phyloP scores from a whole-genome alignment of 1,140 invertebrate species.

The Sitobion miscanthi region DNA sequence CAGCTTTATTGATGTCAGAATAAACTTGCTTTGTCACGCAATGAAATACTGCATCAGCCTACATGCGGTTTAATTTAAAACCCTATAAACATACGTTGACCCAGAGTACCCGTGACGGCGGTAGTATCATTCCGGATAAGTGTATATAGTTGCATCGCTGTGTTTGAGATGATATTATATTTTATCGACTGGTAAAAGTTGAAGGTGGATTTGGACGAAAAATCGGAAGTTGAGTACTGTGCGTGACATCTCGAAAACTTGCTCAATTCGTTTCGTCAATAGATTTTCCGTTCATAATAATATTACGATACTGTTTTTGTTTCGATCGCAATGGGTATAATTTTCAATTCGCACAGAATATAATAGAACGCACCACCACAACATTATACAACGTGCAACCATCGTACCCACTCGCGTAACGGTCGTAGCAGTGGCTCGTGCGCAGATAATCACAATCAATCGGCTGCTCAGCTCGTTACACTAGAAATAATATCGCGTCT shows the following conservation, averaged over 20 bases:
- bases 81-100: not conserved
- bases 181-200: not conserved
- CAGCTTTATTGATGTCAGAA: not conserved
- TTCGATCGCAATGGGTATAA: too few species aligned
- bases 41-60: not conserved
- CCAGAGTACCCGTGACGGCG: not conserved
- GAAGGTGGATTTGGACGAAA: too few species aligned
- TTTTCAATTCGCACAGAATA: too few species aligned
- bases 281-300: not conserved
- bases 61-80: not conserved
- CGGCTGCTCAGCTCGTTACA: too few species aligned
- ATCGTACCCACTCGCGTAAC: too few species aligned
- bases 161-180: not conserved
- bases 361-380: too few species aligned
- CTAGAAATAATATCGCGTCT: too few species aligned
- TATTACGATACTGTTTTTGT: too few species aligned
- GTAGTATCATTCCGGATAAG: not conserved
- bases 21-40: constrained; percentile 9
- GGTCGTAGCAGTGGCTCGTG: too few species aligned
- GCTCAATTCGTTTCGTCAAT: not conserved
- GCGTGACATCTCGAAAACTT: not conserved
- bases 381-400: too few species aligned
- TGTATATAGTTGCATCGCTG: not conserved
- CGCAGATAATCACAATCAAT: too few species aligned
- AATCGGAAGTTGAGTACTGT: too few species aligned